These are phyloP conservation scores for Atrichornis clamosus DNA, from an alignment of 2,113 vertebrate genomes.

Conservation along the genomic window DNA sequence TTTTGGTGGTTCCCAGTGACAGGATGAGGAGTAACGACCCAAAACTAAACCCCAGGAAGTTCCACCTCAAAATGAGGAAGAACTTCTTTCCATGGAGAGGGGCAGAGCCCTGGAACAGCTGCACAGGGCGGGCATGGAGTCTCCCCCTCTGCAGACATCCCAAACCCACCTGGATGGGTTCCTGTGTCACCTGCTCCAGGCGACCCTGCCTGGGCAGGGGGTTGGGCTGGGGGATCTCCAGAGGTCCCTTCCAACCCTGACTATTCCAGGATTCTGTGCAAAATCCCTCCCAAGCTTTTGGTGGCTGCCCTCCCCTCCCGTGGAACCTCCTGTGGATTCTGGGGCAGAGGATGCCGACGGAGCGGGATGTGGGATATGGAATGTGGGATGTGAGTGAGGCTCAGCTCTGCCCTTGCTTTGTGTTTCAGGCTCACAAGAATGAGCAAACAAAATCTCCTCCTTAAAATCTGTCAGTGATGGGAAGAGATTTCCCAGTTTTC, in stretches of 20 bases:
- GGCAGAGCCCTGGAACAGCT: background rate
- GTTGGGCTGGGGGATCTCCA: background rate
- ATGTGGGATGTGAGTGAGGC: background rate
- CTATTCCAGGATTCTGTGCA: background rate
- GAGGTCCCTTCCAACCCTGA: background rate
- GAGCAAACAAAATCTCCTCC: background rate
- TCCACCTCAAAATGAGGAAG: background rate
- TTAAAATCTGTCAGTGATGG: background rate
- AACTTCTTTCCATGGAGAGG: background rate
- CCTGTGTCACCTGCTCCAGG: background rate
- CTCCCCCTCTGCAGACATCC: background rate
- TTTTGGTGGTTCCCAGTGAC: background rate
- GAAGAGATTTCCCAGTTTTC: background rate
- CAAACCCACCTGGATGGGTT: background rate
- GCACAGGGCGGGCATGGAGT: background rate
- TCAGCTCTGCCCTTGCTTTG: background rate
- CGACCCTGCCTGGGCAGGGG: background rate
- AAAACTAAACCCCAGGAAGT: background rate
- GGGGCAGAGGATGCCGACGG: accelerated
- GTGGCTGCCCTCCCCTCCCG: accelerated
- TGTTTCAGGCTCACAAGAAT: background rate
- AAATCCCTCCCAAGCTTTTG: background rate
- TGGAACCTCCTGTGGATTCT: accelerated
- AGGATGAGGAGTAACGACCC: no score
- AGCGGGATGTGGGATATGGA: background rate